Percentiles rank a stretch among this genome's conserved stretches.
Conservation (phyloP, 2,888 invertebrate genomes). For the Nomada lathburiana region DNA sequence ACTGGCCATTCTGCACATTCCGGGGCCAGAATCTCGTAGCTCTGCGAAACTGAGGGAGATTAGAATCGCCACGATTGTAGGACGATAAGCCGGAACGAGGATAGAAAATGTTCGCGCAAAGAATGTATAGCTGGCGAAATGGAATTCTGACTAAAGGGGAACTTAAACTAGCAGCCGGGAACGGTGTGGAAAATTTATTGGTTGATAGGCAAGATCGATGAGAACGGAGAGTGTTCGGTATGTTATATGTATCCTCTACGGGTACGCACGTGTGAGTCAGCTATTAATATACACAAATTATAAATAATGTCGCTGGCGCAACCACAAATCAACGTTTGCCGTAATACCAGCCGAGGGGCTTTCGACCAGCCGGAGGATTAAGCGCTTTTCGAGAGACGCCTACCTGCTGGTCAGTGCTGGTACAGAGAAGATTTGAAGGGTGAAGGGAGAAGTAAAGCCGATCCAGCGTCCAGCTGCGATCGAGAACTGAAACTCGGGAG, state of each 20-base stretch:
- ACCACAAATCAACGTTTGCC: slow-evolving; percentile 79
- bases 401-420: slow-evolving; percentile 31
- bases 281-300: slow-evolving; percentile 79
- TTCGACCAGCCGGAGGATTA: slow-evolving; percentile 73
- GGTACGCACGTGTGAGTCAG: slow-evolving; percentile 54
- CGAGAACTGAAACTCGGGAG: slow-evolving; percentile 64
- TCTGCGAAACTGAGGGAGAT: slow-evolving; percentile 16
- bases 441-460: slow-evolving; percentile 29
- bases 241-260: slow-evolving; percentile 5
- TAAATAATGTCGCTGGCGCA: slow-evolving; percentile 76
- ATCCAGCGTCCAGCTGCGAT: slow-evolving; percentile 55
- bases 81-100: neutral
- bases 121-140: neutral
- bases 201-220: slow-evolving; percentile 39
- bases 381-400: slow-evolving; percentile 70
- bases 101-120: neutral
- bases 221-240: slow-evolving; percentile 18
- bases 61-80: slow-evolving; percentile 10
- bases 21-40: neutral
- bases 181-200: slow-evolving; percentile 44
- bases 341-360: slow-evolving; percentile 73
- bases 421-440: slow-evolving; percentile 38
- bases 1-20: neutral
- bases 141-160: slow-evolving; percentile 15
- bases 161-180: slow-evolving; percentile 9